These are phyloP conservation scores for Samia ricini DNA, from an alignment of 1,140 invertebrate species.

Conservation along the genomic window DNA sequence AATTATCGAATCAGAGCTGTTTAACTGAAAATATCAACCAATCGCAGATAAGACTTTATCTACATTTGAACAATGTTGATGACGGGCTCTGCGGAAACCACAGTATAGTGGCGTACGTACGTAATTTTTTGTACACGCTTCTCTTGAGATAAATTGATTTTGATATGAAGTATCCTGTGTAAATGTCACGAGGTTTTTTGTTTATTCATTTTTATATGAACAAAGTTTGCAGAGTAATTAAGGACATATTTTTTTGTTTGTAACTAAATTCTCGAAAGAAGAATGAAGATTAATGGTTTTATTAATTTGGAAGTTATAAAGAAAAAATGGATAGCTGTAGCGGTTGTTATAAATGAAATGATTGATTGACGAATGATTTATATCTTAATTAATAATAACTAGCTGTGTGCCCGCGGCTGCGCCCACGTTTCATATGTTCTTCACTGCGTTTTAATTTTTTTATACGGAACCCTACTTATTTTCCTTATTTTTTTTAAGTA, in stretches of 20 bases:
- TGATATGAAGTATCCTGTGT: not conserved
- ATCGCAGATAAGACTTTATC: conserved; percentile 29
- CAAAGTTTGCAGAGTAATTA: not conserved
- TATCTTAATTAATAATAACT: too few species aligned
- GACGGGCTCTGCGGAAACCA: not conserved
- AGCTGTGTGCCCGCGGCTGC: too few species aligned
- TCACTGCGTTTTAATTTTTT: too few species aligned
- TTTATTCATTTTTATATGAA: not conserved
- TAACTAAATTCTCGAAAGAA: not conserved
- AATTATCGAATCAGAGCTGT: conserved; percentile 15
- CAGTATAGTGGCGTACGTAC: not conserved
- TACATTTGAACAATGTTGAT: conserved; percentile 7
- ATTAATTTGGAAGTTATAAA: not conserved
- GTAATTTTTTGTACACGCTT: conserved; percentile 13
- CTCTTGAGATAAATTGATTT: conserved; percentile 5
- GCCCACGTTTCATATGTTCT: too few species aligned
- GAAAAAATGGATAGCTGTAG: too few species aligned
- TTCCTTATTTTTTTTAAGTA: too few species aligned
- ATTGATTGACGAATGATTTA: too few species aligned
- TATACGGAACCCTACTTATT: too few species aligned
- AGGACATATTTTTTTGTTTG: not conserved
- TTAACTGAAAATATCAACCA: conserved; percentile 24
- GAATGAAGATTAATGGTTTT: not conserved
- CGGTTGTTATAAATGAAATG: too few species aligned
- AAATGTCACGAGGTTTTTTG: not conserved